A percentile compares a stretch with the other conserved stretches of the same genome.
phyloP scores from a whole-genome alignment of 2,888 invertebrate species.

The Tipula unca region DNA sequence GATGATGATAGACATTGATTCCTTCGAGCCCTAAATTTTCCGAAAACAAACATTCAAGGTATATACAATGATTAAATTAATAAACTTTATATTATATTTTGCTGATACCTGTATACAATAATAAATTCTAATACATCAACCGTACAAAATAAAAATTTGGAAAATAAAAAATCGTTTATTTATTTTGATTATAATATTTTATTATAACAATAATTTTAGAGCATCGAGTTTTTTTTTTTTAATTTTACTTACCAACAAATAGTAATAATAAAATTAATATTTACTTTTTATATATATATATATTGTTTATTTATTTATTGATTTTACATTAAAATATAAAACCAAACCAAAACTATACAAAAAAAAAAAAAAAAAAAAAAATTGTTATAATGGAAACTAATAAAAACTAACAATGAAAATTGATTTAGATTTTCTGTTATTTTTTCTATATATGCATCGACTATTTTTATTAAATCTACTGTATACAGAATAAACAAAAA shows the following conservation, averaged over 20 bases:
- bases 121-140: neutral
- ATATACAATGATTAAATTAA: neutral
- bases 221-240: neutral
- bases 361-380: neutral
- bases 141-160: neutral
- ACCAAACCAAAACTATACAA: neutral
- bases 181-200: neutral
- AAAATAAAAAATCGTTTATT: neutral
- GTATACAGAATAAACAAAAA: neutral
- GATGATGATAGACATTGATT: neutral
- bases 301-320: neutral
- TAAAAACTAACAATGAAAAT: neutral
- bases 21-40: neutral
- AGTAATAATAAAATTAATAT: neutral
- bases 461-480: neutral
- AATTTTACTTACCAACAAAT: neutral
- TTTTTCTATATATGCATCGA: neutral
- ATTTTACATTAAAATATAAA: neutral
- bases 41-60: neutral
- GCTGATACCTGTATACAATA: neutral
- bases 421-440: neutral
- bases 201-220: neutral
- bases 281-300: neutral
- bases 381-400: neutral
- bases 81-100: neutral